Base-by-base conservation (phyloP, 2,113 vertebrate genomes). In the Irena cyanogastra region DNA sequence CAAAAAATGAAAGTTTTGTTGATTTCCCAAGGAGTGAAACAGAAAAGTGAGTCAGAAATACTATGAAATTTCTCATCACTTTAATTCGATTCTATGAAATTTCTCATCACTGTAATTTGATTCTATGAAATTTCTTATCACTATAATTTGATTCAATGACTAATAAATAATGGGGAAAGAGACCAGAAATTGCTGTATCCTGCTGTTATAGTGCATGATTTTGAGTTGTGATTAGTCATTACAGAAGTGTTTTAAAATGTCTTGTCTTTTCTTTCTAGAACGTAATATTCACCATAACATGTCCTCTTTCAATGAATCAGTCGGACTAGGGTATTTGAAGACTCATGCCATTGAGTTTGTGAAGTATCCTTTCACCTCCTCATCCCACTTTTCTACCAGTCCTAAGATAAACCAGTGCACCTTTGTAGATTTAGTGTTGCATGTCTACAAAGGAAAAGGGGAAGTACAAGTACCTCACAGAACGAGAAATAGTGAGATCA, bases 231-330 rank as follows among this genome's bases (percentile, higher is more conserved):
- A 16, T 91, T 28, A 2, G 0, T 88, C 27, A 16, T 78, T 60
- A 33, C n/a, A 42, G 41, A 52, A 31, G 10, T 42, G 26, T 59
- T 89, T 94, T 95, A 71, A 90, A 96, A 57, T 84, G 35, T 35
- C 26, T 94, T 93, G 94, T 95, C 54, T 97, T 96, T 94, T 81
- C 81, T 97, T 96, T 97, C 75, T 97, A 99, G 99, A 99, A 49
- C 98, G 98, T 56, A 99, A 99, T 93, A 98, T 99, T 96, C 99
- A 99, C 95, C 99, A 99, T 88, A 99, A 99, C 97, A 99, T 99
- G 99, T 99, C 99, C 2, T 99, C 99, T 79, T 99, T 99, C 95
- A 99, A 99, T 33, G 99, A 99, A 94, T 99, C 99, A 0, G 99
- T 99, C 0, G 99, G 99, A 50, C 97, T 99, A 53, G 99, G 99